These are phyloP conservation scores for Chionomys nivalis DNA, from an alignment of 2,113 vertebrate species.

Conservation along the genomic window DNA sequence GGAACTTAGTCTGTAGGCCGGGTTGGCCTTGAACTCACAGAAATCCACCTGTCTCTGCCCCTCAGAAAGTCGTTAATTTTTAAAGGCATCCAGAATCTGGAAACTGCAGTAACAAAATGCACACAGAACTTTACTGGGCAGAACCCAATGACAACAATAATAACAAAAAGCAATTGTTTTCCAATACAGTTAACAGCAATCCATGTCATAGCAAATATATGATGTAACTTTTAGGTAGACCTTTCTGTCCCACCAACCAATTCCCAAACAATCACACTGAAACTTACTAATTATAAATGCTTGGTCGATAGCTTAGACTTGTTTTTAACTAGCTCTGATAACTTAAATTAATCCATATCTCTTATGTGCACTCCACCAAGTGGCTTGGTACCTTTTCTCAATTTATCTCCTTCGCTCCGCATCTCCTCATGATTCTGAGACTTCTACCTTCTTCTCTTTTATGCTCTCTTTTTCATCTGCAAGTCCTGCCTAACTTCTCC, in stretches of 20 bases:
- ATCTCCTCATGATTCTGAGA: neutral
- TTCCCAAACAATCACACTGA: neutral
- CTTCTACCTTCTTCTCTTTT: neutral
- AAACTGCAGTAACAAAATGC: neutral
- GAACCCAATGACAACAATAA: neutral
- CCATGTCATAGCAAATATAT: neutral
- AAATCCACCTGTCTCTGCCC: neutral
- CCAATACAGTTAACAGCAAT: neutral
- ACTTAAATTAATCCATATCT: neutral
- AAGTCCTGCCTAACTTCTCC: neutral
- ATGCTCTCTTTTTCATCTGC: neutral
- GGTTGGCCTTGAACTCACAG: neutral
- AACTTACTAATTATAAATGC: neutral
- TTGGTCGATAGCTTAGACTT: neutral
- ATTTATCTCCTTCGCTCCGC: neutral
- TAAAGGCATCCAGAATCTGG: neutral
- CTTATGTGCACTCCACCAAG: neutral
- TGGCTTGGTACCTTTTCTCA: neutral
- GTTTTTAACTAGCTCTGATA: neutral
- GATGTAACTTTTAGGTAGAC: neutral
- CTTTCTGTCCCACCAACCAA: neutral
- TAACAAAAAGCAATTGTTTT: constrained; percentile 16
- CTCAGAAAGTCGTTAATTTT: neutral
- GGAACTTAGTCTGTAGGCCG: neutral
- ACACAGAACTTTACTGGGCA: neutral